phyloP scores from a whole-genome alignment of 2,888 invertebrate species.

The Stomorhina lunata region DNA sequence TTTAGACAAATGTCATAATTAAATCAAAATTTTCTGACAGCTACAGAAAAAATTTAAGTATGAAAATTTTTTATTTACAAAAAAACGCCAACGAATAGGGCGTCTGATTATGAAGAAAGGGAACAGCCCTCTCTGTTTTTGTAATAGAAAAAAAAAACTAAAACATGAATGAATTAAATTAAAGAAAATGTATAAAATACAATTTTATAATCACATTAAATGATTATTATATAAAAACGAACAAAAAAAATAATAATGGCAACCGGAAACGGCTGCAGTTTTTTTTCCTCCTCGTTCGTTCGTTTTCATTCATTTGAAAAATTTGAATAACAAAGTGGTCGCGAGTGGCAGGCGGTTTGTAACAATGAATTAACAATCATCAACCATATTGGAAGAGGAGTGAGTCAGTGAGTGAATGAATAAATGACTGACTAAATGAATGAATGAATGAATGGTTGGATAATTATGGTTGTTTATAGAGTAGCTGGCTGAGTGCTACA shows the following conservation, averaged over 20 bases:
- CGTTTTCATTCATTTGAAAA: constrained; percentile 26
- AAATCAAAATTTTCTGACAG: constrained; percentile 40
- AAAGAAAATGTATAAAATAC: constrained; percentile 39
- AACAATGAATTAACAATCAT: constrained; percentile 32
- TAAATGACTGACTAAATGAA: constrained; percentile 28
- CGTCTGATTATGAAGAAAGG: not conserved
- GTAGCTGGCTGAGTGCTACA: constrained; percentile 40
- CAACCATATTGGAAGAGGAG: constrained; percentile 59
- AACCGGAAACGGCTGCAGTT: constrained; percentile 69
- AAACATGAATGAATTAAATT: constrained; percentile 33
- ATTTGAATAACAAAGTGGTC: constrained; percentile 63
- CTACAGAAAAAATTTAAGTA: not conserved
- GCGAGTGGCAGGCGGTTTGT: constrained; percentile 62
- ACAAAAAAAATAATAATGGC: constrained; percentile 71
- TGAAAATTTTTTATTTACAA: not conserved
- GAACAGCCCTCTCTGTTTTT: too few relatives aligned
- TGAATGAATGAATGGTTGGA: constrained; percentile 42
- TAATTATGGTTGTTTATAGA: constrained; percentile 59
- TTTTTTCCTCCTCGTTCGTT: constrained; percentile 17
- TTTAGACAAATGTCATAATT: constrained; percentile 47
- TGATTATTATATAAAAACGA: constrained; percentile 23
- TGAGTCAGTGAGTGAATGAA: constrained; percentile 23
- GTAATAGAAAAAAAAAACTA: constrained; percentile 65
- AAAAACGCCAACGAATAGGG: constrained; percentile 16
- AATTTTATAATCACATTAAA: constrained; percentile 60